phyloP scores from a whole-genome alignment of 1,140 invertebrate genomes.

The Yoshiicerus persimilis region DNA sequence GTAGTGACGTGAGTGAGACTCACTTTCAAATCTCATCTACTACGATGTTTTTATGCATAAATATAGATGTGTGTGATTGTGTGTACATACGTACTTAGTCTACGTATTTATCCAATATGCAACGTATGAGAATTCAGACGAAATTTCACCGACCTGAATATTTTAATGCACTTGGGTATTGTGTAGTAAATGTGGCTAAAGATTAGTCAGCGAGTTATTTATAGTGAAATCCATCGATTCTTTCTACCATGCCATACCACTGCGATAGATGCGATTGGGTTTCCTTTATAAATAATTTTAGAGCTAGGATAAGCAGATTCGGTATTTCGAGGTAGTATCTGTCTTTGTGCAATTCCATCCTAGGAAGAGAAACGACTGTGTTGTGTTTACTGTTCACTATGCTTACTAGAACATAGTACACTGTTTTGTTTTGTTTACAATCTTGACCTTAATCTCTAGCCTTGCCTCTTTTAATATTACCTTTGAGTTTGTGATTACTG shows the following conservation, averaged over 20 bases:
- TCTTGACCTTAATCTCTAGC: constrained; percentile 22
- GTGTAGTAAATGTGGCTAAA: background rate
- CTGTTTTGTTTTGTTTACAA: background rate
- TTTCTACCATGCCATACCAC: background rate
- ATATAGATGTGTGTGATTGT: too few species aligned
- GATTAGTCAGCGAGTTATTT: constrained; percentile 13
- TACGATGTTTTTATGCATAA: background rate
- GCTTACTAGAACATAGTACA: background rate
- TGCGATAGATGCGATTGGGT: background rate
- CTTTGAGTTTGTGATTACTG: background rate
- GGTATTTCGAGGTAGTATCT: too few species aligned
- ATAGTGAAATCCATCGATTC: background rate
- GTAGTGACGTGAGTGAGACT: background rate
- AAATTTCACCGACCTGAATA: constrained; percentile 2
- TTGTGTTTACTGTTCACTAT: background rate
- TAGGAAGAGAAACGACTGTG: background rate
- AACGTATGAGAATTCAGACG: background rate
- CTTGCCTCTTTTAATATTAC: constrained; percentile 3
- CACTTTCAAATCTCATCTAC: background rate
- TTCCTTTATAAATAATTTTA: background rate
- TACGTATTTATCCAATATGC: background rate
- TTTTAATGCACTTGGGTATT: constrained; percentile 9
- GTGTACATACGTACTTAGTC: background rate
- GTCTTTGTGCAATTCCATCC: background rate
- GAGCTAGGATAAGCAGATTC: background rate